These are phyloP conservation scores for Aegypius monachus DNA, from an alignment of 2,113 vertebrate genomes.

Conservation along the genomic window DNA sequence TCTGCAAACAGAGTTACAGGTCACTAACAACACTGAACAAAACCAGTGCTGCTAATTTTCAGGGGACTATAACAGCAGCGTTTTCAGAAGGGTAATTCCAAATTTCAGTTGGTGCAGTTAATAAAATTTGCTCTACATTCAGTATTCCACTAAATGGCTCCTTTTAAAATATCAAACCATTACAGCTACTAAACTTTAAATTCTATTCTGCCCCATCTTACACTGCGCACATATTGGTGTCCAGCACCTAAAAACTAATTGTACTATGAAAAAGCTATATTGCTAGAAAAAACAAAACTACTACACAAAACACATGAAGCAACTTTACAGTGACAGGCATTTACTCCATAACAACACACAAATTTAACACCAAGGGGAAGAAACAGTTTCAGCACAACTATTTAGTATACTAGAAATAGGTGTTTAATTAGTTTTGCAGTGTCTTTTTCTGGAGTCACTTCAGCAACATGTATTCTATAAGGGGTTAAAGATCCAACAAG, in stretches of 20 bases:
- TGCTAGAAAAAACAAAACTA: background rate
- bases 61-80: background rate
- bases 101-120: background rate
- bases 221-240: background rate
- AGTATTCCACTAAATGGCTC: background rate
- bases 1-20: background rate
- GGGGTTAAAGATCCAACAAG: background rate
- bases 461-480: rapidly evolving
- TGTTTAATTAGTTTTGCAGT: background rate
- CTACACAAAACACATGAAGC: background rate
- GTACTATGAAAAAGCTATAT: background rate
- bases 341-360: background rate
- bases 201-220: background rate
- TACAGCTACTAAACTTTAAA: background rate
- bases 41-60: background rate
- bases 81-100: background rate
- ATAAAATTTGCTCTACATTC: background rate
- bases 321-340: background rate
- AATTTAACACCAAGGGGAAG: background rate
- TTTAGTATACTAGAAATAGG: background rate
- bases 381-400: background rate
- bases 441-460: background rate
- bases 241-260: background rate
- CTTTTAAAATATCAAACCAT: background rate
- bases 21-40: background rate